Evolutionary conservation across 2,797 vertebrate species (phyloP).

Genomic region (Anisognathus igniventris): DNA sequence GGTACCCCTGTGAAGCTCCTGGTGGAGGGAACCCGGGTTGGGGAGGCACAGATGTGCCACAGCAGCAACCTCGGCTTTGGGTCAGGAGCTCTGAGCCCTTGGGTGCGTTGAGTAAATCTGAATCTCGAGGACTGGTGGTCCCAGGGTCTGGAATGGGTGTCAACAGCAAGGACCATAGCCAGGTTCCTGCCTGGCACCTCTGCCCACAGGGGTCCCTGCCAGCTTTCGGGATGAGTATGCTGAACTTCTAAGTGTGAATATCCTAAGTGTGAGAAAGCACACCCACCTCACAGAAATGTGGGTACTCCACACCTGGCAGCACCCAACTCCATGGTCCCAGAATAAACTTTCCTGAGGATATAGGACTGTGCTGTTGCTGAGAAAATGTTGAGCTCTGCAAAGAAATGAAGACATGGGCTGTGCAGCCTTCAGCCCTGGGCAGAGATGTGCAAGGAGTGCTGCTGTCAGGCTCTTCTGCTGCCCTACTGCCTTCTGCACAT

Average conservation of each 20-base stretch:
- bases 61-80: neutral
- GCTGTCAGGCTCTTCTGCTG: neutral
- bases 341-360: neutral
- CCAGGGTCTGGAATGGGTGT: neutral
- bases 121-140: neutral
- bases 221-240: neutral
- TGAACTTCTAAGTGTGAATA: neutral
- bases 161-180: neutral
- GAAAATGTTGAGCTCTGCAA: neutral
- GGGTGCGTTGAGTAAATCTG: neutral
- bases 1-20: neutral
- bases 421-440: rapidly evolving
- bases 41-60: neutral
- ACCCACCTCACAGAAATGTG: neutral
- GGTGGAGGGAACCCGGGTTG: neutral
- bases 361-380: neutral
- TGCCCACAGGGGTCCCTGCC: neutral
- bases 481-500: neutral
- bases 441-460: neutral
- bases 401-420: neutral
- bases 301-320: neutral
- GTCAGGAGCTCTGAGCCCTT: neutral
- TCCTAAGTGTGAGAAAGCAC: neutral
- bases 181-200: neutral
- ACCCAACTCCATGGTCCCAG: neutral